Evolutionary conservation across 2,888 invertebrate species (phyloP).

Genomic region (Epirrhoe tristata): DNA sequence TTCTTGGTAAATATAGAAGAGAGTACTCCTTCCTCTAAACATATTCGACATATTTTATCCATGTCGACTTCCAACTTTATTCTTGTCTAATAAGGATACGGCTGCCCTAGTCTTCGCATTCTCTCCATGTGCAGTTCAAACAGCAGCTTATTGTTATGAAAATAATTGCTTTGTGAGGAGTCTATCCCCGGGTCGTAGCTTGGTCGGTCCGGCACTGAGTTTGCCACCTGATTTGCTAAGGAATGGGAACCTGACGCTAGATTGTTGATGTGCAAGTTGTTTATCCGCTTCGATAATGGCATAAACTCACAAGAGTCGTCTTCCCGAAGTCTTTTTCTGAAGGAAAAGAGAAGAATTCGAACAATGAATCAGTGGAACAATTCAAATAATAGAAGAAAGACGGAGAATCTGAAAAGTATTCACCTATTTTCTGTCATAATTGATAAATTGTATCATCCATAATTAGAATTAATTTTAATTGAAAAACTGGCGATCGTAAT

Average conservation of each 20-base stretch:
- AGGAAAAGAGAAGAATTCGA: neutral
- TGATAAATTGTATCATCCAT: slow-evolving; percentile 35
- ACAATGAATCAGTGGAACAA: neutral
- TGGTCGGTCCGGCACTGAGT: slow-evolving; percentile 56
- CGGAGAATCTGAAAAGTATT: neutral
- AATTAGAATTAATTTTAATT: neutral
- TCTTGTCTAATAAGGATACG: slow-evolving; percentile 69
- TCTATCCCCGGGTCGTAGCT: slow-evolving; percentile 91
- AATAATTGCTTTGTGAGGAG: slow-evolving; percentile 92
- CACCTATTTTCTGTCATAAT: slow-evolving; percentile 82
- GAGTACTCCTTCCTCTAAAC: slow-evolving; percentile 86
- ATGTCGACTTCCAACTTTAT: slow-evolving; percentile 49
- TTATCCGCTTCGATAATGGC: slow-evolving; percentile 95
- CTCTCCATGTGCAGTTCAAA: slow-evolving; percentile 94
- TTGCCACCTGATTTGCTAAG: slow-evolving; percentile 61
- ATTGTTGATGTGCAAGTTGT: slow-evolving; percentile 92
- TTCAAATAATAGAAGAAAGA: neutral
- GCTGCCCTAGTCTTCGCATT: slow-evolving; percentile 87
- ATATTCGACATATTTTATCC: slow-evolving; percentile 86
- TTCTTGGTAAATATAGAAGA: slow-evolving; percentile 87
- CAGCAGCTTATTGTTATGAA: slow-evolving; percentile 94
- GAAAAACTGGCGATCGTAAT: neutral
- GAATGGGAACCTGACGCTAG: slow-evolving; percentile 57
- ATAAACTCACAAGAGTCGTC: slow-evolving; percentile 93
- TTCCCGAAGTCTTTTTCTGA: slow-evolving; percentile 91